A percentile compares a stretch with the other conserved stretches of the same genome.
Conservation (phyloP, 2,113 vertebrate genomes). For the Toxotes chatareus region DNA sequence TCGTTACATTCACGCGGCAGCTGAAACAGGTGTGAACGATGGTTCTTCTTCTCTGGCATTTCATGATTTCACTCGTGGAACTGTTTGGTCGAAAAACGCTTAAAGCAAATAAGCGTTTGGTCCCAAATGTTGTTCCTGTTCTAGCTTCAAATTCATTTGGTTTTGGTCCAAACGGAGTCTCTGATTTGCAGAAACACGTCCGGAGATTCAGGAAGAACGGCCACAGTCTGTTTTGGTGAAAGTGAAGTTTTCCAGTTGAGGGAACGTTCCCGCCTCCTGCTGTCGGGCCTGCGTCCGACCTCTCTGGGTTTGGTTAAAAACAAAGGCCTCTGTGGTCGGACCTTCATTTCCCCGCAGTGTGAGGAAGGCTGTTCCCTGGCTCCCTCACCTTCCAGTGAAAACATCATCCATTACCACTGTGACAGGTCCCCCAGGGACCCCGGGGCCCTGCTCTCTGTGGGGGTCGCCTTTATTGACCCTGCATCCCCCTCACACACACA, state of each 20-base stretch:
- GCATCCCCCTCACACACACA: background rate
- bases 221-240: background rate
- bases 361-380: slow-evolving; percentile 63
- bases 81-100: too few relatives aligned
- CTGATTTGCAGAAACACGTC: background rate
- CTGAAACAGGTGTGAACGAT: too few relatives aligned
- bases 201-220: background rate
- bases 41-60: too few relatives aligned
- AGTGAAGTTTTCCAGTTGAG: too few relatives aligned
- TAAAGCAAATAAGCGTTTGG: too few relatives aligned
- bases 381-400: slow-evolving; percentile 89
- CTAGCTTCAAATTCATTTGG: too few relatives aligned
- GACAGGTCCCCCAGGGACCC: slow-evolving; percentile 84
- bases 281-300: background rate
- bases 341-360: slow-evolving; percentile 81
- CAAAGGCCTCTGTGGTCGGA: slow-evolving; percentile 38
- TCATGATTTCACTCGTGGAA: too few relatives aligned
- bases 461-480: slow-evolving; percentile 84
- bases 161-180: background rate
- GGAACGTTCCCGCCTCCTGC: too few relatives aligned
- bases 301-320: slow-evolving; percentile 34
- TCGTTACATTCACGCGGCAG: too few relatives aligned
- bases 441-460: slow-evolving; percentile 76
- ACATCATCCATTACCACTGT: slow-evolving; percentile 90
- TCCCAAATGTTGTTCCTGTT: too few relatives aligned